Percentiles rank a stretch among this genome's conserved stretches.
phyloP scores from a whole-genome alignment of 2,888 invertebrate genomes.

The Branchipolynoe longqiensis region DNA sequence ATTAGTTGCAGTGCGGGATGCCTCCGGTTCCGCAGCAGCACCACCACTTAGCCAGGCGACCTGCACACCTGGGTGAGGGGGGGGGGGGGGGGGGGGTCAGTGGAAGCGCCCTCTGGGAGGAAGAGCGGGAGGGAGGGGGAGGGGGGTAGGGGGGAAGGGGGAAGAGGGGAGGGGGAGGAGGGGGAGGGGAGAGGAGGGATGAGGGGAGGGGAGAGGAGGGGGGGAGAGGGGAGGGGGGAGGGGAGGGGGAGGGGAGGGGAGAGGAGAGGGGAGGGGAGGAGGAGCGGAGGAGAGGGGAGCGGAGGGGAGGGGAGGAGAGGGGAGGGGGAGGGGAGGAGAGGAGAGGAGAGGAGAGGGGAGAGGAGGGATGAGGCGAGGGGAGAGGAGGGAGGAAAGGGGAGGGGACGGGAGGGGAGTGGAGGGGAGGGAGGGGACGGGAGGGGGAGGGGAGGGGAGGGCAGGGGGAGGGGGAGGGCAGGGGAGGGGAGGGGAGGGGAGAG shows the following conservation, averaged over 20 bases:
- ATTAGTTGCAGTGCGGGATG: no score
- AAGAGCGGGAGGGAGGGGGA: not conserved
- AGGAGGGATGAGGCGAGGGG: not conserved
- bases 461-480: conserved; percentile 1
- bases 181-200: not conserved
- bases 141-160: not conserved
- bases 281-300: not conserved
- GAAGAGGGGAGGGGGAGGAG: not conserved
- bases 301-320: not conserved
- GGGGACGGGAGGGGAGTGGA: not conserved
- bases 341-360: not conserved
- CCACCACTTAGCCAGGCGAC: not conserved
- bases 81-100: not conserved
- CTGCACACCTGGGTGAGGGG: no score
- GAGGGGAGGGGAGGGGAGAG: not conserved
- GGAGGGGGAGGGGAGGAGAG: not conserved
- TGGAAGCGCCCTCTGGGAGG: not conserved
- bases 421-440: not conserved
- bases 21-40: no score
- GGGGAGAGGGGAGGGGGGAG: not conserved
- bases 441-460: not conserved
- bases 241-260: not conserved
- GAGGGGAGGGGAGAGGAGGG: not conserved
- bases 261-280: not conserved
- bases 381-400: not conserved